A percentile compares a stretch with the other conserved stretches of the same genome.
These are phyloP conservation scores for Aphelenchoides fujianensis DNA, from an alignment of 1,140 invertebrate species.

Conservation along the genomic window DNA sequence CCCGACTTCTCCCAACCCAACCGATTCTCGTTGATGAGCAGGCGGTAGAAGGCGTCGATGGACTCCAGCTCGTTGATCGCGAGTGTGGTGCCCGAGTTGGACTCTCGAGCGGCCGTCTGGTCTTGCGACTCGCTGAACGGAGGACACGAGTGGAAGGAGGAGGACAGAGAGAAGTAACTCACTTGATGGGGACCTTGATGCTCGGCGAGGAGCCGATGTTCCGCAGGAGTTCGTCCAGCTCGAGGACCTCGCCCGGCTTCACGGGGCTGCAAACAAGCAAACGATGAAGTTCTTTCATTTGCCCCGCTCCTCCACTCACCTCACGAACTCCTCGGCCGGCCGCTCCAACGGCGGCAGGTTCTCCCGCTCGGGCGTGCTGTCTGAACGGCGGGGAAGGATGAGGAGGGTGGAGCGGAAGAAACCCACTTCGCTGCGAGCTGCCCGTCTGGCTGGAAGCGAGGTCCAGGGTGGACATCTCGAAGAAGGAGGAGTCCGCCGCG, in stretches of 20 bases:
- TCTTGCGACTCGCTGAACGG: conserved; percentile 9
- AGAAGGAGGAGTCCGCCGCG: neutral
- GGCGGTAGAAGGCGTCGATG: neutral
- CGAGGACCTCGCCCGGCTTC: neutral
- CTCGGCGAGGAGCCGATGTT: conserved; percentile 1
- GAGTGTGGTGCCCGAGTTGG: neutral
- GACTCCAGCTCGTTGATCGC: neutral
- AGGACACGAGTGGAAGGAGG: too few species aligned
- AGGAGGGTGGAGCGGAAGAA: too few species aligned
- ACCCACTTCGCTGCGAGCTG: neutral
- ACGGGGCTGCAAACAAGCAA: neutral
- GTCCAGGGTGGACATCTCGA: neutral
- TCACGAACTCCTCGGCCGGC: neutral
- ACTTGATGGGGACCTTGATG: neutral
- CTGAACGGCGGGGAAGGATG: neutral
- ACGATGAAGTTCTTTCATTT: neutral
- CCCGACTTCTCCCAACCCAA: conserved; percentile 8
- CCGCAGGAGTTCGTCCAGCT: neutral
- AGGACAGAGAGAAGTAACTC: too few species aligned
- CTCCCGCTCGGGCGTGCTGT: neutral
- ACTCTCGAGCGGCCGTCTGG: neutral
- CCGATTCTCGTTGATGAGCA: neutral
- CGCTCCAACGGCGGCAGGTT: neutral
- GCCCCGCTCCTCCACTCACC: neutral
- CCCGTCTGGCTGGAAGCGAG: neutral